Conservation (phyloP, 2,888 invertebrate genomes). For the Platycnemis pennipes region DNA sequence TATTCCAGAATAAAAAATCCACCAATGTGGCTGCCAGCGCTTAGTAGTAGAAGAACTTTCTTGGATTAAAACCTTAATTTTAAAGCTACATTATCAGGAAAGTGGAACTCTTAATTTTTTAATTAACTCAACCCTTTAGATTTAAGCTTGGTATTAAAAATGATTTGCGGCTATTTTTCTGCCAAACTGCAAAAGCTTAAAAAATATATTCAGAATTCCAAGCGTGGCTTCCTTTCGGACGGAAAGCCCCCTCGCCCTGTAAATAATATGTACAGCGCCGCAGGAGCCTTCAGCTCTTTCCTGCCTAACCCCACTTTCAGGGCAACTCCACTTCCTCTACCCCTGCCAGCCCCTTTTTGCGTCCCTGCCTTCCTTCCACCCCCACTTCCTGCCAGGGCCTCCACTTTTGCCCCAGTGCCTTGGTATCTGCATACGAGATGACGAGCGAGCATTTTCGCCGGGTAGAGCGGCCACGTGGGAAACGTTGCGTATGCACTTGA, state of each 20-base stretch:
- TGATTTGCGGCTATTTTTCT: not conserved
- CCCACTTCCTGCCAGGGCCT: not conserved
- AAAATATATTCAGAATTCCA: not conserved
- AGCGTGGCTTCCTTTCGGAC: not conserved
- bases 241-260: not conserved
- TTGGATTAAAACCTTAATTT: not conserved
- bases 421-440: not conserved
- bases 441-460: not conserved
- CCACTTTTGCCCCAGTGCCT: not conserved
- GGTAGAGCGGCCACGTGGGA: not conserved
- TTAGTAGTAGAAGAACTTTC: not conserved
- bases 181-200: not conserved
- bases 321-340: not conserved
- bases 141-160: not conserved
- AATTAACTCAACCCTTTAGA: not conserved
- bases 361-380: not conserved
- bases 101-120: not conserved
- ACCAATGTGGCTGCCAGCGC: not conserved
- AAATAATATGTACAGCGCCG: conserved; percentile 2
- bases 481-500: not conserved
- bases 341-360: not conserved
- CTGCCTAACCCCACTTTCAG: not conserved
- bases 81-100: not conserved
- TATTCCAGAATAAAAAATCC: not conserved
- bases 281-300: not conserved